A percentile compares a stretch with the other conserved stretches of the same genome.
These are phyloP conservation scores for Thermophis baileyi DNA, from an alignment of 2,113 vertebrate genomes.

Conservation along the genomic window DNA sequence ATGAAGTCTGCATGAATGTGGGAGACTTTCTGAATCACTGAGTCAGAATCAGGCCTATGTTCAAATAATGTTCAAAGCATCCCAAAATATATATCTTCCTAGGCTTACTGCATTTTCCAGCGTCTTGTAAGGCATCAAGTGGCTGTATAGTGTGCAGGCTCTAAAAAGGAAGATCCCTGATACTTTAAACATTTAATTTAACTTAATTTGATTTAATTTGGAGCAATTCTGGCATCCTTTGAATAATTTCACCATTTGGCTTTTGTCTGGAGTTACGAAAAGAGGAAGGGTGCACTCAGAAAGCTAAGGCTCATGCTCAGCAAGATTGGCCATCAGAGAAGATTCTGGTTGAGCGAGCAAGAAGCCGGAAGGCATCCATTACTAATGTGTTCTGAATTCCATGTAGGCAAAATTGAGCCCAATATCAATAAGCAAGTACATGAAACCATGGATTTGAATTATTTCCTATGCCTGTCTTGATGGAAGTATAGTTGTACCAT, in stretches of 20 bases:
- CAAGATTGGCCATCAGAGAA: neutral
- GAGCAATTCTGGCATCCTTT: neutral
- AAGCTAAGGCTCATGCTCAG: neutral
- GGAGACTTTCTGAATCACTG: neutral
- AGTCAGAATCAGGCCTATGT: neutral
- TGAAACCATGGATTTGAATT: neutral
- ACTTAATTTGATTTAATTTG: neutral
- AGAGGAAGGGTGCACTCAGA: neutral
- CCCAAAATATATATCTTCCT: neutral
- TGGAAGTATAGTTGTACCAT: neutral
- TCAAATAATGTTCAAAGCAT: neutral
- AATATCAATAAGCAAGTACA: neutral
- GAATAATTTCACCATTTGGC: neutral
- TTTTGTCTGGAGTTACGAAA: neutral
- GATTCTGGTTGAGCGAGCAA: neutral
- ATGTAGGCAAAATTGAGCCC: too few relatives aligned
- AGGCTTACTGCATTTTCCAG: neutral
- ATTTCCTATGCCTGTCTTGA: neutral
- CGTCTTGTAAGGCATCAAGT: neutral
- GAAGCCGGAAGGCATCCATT: neutral
- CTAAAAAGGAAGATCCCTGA: neutral
- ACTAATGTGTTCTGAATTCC: neutral
- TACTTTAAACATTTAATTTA: neutral
- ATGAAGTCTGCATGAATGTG: neutral
- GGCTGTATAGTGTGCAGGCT: neutral